Evolutionary conservation across 35 echinoderm and acorn worm genomes (phyloP), one percentile per base, ranked within the genome.

Genomic region (Acanthaster planci): DNA sequence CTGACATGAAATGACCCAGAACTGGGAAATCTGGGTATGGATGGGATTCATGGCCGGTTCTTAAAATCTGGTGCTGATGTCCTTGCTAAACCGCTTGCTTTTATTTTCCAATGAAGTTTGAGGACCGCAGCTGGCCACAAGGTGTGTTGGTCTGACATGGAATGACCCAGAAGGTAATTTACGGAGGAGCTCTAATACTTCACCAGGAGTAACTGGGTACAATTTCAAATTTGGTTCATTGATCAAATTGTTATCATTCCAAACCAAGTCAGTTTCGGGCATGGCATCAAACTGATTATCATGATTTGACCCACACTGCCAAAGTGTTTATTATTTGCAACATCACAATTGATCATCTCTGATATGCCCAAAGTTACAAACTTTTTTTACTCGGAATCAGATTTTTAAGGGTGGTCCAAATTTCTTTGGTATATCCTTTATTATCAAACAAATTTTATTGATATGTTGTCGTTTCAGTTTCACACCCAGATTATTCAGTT

Each of bases 281-380:
- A 79, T 79, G 39, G 77, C 21, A 17, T 44, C 44, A 44, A 79
- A 79, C 37, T 79, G 38, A 23, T 38, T 79, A 17, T 44, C 37
- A 12, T 44, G 37, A 51, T 44, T 79, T 79, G 38, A 23, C 77
- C 44, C 37, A 79, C 44, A 44, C 30, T 77, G 36, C 14, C 37
- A 79, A 79, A 79, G 39, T 79, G 44, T 15, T 79, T 12, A 40
- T 79, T 79, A 44, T 79, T 40, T 44, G 77, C 77, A 79, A 51
- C 38, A 12, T 44, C 44, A 79, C 12, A 17, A 5, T 44, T 29
- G 16, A 22, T 44, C 27, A 1, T 79, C 77, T 40, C 39, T 23
- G 38, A 17, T 44, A 38, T 21, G 18, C 19, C 31, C 39, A 23
- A 17, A 8, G 10, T 10, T 47, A 79, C 1, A 9, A 79, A 0